Evolutionary conservation across 2,113 vertebrate species (phyloP), one percentile per base, ranked within the genome.

Genomic region (Trachemys scripta): DNA sequence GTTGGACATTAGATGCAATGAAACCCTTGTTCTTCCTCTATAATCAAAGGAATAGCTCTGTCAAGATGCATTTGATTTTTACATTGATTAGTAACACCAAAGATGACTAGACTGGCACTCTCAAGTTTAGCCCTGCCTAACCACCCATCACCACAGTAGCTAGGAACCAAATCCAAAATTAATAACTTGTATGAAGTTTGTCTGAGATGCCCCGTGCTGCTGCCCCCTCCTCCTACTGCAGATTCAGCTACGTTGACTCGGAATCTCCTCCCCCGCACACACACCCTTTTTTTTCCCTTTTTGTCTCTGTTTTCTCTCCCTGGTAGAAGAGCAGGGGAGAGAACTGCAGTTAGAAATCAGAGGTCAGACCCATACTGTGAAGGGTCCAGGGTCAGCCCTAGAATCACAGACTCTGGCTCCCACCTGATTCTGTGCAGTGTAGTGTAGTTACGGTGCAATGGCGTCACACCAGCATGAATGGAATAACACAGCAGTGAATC

Each of bases 401-500:
- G 0, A 47, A 35, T 76, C 69, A 8, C 76, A 82, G 72, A 72
- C 69, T 38, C 9, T 57, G 62, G 22, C 10, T 93, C 80, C 53
- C 45, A 38, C 3, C 5, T 51, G 62, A n/a, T 78, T 57, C 78
- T 54, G 45, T 3, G 45, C 25, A 1, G 12, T 59, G 57, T 27
- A 8, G 78, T 27, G 8, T 53, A 87, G 51, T 7, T 80, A 20
- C 87, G 35, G 83, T 56, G 16, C 79, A 90, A 24, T 57, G 80
- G 80, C 90, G 88, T 72, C 85, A 84, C 80, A 75, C 56, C 25
- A 87, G 45, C 0, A 0, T 35, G 22, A 80, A 27, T 76, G n/a
- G 49, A 0, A 0, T 72, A 65, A 82, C 0, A 0, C 53, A 84
- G 79, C 90, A 56, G 0, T 59, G 62, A 93, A 54, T 76, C 29